Evolutionary conservation across 2,113 vertebrate species (phyloP).

Genomic region (Ramphastos sulfuratus): DNA sequence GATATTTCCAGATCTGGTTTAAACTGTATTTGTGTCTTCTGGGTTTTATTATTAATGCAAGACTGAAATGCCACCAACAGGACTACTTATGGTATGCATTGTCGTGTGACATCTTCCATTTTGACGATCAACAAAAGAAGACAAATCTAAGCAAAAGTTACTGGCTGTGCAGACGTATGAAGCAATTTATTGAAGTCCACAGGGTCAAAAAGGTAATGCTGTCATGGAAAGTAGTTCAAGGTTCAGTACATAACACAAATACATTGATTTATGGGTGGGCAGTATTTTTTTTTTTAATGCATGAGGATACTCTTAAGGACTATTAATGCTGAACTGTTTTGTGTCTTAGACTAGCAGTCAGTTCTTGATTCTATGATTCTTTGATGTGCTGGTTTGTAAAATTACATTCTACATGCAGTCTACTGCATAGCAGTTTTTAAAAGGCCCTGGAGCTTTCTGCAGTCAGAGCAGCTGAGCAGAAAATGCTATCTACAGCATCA

Average conservation of each 20-base stretch:
- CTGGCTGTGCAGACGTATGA: neutral
- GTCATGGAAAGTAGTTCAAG: slow-evolving; percentile 9
- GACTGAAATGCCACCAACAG: neutral
- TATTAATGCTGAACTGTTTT: neutral
- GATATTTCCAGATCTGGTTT: neutral
- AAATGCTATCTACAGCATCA: neutral
- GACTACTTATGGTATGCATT: neutral
- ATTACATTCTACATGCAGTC: neutral
- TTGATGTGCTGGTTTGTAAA: neutral
- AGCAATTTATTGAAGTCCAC: neutral
- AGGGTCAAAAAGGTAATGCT: neutral
- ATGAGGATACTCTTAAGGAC: neutral
- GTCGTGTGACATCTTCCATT: neutral
- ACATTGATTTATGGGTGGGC: neutral
- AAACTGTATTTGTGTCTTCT: neutral
- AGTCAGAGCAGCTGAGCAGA: neutral
- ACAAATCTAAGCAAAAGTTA: neutral
- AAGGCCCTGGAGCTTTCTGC: neutral
- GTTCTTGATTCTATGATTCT: neutral
- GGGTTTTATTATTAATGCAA: neutral
- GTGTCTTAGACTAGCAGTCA: neutral
- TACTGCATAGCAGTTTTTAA: neutral
- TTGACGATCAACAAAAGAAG: neutral
- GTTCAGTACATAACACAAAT: slow-evolving; percentile 22
- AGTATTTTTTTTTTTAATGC: neutral